These are phyloP conservation scores for Polypedilum vanderplanki DNA, from an alignment of 1,140 invertebrate genomes.

Conservation along the genomic window DNA sequence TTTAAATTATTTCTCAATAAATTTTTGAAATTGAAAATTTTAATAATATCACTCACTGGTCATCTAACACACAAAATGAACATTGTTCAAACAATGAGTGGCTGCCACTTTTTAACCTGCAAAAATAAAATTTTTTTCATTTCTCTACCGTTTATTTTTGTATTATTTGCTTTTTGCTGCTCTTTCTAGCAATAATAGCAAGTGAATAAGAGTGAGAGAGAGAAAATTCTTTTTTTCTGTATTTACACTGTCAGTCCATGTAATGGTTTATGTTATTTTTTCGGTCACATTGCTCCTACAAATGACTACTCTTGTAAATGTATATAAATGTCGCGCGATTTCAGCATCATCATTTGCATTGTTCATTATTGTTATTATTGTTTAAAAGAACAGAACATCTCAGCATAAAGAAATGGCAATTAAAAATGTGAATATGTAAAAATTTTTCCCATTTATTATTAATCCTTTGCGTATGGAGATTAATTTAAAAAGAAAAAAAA, in stretches of 20 bases:
- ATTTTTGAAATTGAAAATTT: too few species aligned
- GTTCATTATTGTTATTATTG: background rate
- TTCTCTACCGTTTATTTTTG: background rate
- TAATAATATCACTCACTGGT: background rate
- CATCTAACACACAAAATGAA: slow-evolving; percentile 11
- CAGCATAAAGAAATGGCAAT: background rate
- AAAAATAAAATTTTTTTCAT: background rate
- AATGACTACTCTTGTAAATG: background rate
- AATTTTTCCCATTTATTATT: background rate
- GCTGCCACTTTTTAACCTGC: slow-evolving; percentile 6
- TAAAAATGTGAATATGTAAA: background rate
- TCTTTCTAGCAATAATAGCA: background rate
- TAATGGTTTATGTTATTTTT: slow-evolving; percentile 27
- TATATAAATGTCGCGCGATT: background rate
- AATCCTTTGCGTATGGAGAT: slow-evolving; percentile 10
- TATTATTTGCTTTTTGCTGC: background rate
- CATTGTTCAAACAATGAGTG: slow-evolving; percentile 26
- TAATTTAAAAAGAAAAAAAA: slow-evolving; percentile 2
- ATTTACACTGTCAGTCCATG: background rate
- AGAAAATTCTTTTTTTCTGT: background rate
- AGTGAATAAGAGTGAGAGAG: too few species aligned
- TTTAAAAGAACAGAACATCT: background rate
- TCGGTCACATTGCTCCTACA: slow-evolving; percentile 2
- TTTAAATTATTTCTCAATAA: too few species aligned
- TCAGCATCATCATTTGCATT: slow-evolving; percentile 3